These are phyloP conservation scores for Andrena marginata DNA, from an alignment of 2,888 invertebrate species.

Conservation along the genomic window DNA sequence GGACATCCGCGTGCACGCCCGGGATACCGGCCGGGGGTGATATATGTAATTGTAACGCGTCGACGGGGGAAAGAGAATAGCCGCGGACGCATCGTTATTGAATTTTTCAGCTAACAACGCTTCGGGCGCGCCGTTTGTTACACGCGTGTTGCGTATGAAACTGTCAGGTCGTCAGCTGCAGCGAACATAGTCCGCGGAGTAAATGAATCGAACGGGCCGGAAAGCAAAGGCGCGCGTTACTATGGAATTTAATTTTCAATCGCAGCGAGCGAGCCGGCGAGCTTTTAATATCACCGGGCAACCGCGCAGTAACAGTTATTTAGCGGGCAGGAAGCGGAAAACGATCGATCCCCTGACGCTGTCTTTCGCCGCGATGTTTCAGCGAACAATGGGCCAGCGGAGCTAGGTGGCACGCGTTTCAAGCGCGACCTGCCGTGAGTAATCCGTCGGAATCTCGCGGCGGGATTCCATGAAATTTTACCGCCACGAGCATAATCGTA, in stretches of 20 bases:
- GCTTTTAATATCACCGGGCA: not conserved
- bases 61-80: not conserved
- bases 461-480: slow-evolving; percentile 33
- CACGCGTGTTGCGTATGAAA: slow-evolving; percentile 16
- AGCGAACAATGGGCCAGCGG: not conserved
- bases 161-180: slow-evolving; percentile 44
- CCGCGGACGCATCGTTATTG: not conserved
- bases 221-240: slow-evolving; percentile 11
- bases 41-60: not conserved
- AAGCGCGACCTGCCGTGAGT: not conserved
- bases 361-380: not conserved
- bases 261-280: not conserved
- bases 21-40: not conserved
- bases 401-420: not conserved
- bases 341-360: not conserved
- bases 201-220: slow-evolving; percentile 40
- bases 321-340: not conserved
- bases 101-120: slow-evolving; percentile 27
- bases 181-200: slow-evolving; percentile 1
- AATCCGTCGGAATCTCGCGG: slow-evolving; percentile 5
- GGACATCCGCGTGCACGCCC: not conserved
- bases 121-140: not conserved
- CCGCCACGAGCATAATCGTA: slow-evolving; percentile 4
- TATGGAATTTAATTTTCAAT: slow-evolving; percentile 15
- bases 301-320: not conserved